Evolutionary conservation across 2,888 invertebrate genomes (phyloP).

Genomic region (Galerucella nymphaeae): DNA sequence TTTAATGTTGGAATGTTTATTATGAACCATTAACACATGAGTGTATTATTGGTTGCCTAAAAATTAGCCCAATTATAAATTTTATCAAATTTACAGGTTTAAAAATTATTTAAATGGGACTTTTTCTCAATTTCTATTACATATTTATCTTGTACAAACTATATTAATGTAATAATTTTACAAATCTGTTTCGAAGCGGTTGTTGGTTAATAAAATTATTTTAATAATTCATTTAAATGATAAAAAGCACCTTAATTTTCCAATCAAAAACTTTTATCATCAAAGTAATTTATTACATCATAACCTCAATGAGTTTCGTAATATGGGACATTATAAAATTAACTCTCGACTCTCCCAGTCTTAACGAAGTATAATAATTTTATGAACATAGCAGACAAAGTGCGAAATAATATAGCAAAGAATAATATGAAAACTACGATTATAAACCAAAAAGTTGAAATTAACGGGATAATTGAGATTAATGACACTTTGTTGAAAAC

Average conservation of each 20-base stretch:
- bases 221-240: background rate
- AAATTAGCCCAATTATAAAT: no score
- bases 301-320: background rate
- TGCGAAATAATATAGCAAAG: background rate
- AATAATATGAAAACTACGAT: constrained; percentile 7
- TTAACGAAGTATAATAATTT: constrained; percentile 14
- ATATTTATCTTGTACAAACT: no score
- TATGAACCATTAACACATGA: no score
- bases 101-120: no score
- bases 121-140: no score
- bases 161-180: no score
- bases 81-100: no score
- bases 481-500: background rate
- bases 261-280: constrained; percentile 2
- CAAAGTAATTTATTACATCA: background rate
- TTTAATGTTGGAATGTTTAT: background rate
- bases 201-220: background rate
- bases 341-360: background rate
- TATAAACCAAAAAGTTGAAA: constrained; percentile 2
- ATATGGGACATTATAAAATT: constrained; percentile 12
- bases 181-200: background rate
- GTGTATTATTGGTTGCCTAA: no score
- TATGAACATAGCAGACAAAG: constrained; percentile 1
- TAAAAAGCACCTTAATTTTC: background rate
- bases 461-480: background rate